Percentiles rank a stretch among this genome's conserved stretches.
These are phyloP conservation scores for Elachura formosa DNA, from an alignment of 2,113 vertebrate genomes.

Conservation along the genomic window DNA sequence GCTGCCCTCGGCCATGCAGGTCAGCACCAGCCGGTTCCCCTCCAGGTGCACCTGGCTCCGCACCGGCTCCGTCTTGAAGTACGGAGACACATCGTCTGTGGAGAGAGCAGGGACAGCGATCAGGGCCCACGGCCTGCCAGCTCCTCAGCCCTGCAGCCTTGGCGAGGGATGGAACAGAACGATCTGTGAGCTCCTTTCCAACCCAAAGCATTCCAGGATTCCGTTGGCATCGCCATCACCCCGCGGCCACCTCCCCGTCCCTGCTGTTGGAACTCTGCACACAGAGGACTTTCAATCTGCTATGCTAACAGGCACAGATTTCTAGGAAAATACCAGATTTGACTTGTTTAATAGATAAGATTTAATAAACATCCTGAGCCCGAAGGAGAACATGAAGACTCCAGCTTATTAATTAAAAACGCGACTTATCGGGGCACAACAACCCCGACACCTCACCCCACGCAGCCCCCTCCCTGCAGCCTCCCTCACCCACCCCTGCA, in stretches of 20 bases:
- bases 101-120: not conserved
- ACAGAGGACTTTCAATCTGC: too few species aligned
- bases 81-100: constrained; percentile 91
- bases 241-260: fast-evolving
- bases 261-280: too few species aligned
- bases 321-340: too few species aligned
- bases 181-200: not conserved
- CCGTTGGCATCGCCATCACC: fast-evolving
- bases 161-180: not conserved
- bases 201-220: fast-evolving
- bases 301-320: too few species aligned
- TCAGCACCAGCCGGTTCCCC: constrained; percentile 94
- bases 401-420: too few species aligned
- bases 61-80: constrained; percentile 96
- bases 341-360: too few species aligned
- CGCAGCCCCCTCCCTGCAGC: not conserved
- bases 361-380: too few species aligned
- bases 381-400: too few species aligned
- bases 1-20: constrained; percentile 98
- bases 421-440: too few species aligned
- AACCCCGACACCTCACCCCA: too few species aligned
- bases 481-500: not conserved
- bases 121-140: not conserved
- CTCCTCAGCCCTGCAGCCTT: not conserved
- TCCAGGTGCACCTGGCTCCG: constrained; percentile 94